Conservation (phyloP, 2,113 vertebrate genomes). For the Colius striatus region DNA sequence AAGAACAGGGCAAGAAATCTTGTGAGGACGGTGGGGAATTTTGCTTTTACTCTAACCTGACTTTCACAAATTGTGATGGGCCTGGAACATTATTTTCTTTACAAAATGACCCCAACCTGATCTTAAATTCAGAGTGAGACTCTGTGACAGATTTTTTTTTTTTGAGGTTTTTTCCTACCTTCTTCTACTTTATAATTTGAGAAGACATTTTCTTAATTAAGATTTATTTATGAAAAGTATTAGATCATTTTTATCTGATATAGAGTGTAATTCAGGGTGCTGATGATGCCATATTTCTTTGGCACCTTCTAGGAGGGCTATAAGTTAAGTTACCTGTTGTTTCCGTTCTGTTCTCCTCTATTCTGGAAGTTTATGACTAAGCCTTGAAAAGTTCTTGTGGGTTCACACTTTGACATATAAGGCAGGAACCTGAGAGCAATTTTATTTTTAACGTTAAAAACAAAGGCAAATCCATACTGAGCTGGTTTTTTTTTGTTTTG, state of each 20-base stretch:
- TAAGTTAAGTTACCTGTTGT: conserved; percentile 9
- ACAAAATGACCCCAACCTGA: conserved; percentile 46
- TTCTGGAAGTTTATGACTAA: conserved; percentile 38
- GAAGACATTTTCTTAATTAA: conserved; percentile 39
- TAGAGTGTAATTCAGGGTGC: conserved; percentile 29
- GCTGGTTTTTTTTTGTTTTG: background rate
- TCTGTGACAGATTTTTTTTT: background rate
- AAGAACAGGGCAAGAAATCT: conserved; percentile 76
- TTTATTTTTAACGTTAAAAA: conserved; percentile 23
- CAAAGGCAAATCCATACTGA: background rate
- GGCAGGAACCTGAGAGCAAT: background rate
- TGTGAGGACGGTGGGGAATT: conserved; percentile 64
- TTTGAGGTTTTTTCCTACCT: background rate
- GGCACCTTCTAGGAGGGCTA: background rate
- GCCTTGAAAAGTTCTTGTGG: conserved; percentile 9
- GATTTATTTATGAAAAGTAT: conserved; percentile 50
- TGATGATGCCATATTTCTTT: conserved; percentile 5
- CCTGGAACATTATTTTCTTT: conserved; percentile 55
- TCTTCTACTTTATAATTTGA: background rate
- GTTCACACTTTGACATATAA: background rate
- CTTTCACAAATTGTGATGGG: conserved; percentile 49
- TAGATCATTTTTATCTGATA: conserved; percentile 45
- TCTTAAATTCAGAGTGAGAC: conserved; percentile 30
- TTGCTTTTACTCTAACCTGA: conserved; percentile 58
- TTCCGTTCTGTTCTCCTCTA: background rate